Percentiles rank a stretch among this genome's conserved stretches.
phyloP scores from a whole-genome alignment of 2,888 invertebrate genomes.

The Cryptocephalus primarius region DNA sequence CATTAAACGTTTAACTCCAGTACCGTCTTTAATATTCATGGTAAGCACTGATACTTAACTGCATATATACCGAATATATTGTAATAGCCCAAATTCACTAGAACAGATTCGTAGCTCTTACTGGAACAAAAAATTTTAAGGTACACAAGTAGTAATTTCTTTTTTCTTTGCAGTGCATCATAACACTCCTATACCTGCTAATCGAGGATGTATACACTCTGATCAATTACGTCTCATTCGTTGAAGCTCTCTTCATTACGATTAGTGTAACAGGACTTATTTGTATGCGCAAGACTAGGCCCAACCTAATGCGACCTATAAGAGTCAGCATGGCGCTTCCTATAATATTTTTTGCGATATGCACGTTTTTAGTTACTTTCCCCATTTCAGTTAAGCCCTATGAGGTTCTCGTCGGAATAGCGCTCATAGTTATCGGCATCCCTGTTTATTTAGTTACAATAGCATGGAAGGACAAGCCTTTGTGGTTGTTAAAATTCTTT shows the following conservation, averaged over 20 bases:
- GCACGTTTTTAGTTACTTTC: constrained; percentile 67
- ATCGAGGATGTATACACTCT: constrained; percentile 77
- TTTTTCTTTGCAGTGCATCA: constrained; percentile 57
- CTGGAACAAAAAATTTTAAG: neutral
- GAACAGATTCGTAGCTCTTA: too few species aligned
- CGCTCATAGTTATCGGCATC: constrained; percentile 70
- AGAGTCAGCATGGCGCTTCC: constrained; percentile 60
- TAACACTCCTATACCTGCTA: constrained; percentile 69
- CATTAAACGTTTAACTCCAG: constrained; percentile 62
- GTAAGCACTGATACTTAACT: constrained; percentile 40
- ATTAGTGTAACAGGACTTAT: constrained; percentile 76
- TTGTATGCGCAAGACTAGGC: constrained; percentile 70
- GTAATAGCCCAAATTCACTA: too few species aligned
- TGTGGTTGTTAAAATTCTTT: constrained; percentile 56
- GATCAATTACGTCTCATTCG: constrained; percentile 86
- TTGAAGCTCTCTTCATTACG: constrained; percentile 87
- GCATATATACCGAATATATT: too few species aligned
- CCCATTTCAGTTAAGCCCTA: constrained; percentile 70
- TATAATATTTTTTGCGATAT: constrained; percentile 62
- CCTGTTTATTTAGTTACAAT: constrained; percentile 72
- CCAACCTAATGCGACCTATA: constrained; percentile 72
- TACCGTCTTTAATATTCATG: constrained; percentile 73
- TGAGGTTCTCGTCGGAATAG: constrained; percentile 67
- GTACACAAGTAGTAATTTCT: constrained; percentile 6
- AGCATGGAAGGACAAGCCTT: constrained; percentile 55